Base-by-base conservation (phyloP, 1,140 invertebrate genomes). In the Melitaea cinxia region DNA sequence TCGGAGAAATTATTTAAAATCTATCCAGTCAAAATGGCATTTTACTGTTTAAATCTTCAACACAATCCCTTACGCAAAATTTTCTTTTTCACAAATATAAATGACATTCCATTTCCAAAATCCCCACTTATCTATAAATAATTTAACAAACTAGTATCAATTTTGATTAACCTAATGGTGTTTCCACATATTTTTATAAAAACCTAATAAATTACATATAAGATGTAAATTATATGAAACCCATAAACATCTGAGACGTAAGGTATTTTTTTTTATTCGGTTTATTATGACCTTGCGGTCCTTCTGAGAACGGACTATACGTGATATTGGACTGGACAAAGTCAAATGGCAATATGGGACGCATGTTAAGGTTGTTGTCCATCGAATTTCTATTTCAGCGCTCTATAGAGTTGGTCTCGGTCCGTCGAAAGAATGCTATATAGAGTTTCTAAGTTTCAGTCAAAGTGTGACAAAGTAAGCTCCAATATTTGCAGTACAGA, bases 221-320 rank as follows among this genome's bases (percentile, higher is more conserved):
- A 1, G 19, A 30, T 12, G 12, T 52, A 14, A 58, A 49, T 49
- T 49, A 58, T 14, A 23, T 0, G 23, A 58, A 58, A 1, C 1
- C 26, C 26, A n/a, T 30, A 24, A 58, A 57, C 15, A 57, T 30
- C 21, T 9, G 19, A 30, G 19, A 17, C 9, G n/a, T 30, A 6
- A 12, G 15, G 26, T 30, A 58, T 35, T 62, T 54, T 15, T 47
- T 61, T 58, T 61, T 61, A 61, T 61, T 10, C 24, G 14, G 26
- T 35, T 26, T 9, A 33, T 24, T 54, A 55, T 26, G 15, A 55
- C 60, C 60, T 61, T 62, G 60, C 17, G 24, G 52, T 45, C 60
- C 60, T 62, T 62, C 60, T 24, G 50, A 37, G 60, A 62, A 62
- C 28, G 35, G 53, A 47, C 19, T 23, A 28, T 62, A 42, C 19